phyloP scores from a whole-genome alignment of 1,140 invertebrate species.

The Atta texana region DNA sequence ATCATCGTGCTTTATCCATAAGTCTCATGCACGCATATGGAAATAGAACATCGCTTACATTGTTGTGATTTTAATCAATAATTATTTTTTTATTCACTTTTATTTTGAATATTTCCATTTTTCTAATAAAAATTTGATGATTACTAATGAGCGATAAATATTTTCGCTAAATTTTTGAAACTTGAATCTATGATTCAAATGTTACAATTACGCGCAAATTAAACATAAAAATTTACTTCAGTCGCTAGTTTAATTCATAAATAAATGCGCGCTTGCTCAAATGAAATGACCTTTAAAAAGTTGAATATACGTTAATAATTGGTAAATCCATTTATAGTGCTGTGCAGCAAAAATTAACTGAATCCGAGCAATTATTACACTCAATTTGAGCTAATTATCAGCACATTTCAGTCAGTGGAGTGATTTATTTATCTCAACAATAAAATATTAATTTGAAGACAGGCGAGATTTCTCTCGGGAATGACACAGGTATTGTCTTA shows the following conservation, averaged over 20 bases:
- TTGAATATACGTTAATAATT: slow-evolving; percentile 24
- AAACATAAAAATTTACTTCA: not conserved
- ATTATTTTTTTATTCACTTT: slow-evolving; percentile 35
- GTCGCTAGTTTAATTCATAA: slow-evolving; percentile 10
- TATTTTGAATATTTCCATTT: not conserved
- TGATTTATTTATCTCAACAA: slow-evolving; percentile 10
- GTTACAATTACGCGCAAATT: not conserved
- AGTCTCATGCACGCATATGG: not conserved
- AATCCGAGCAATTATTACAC: not conserved
- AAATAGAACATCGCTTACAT: slow-evolving; percentile 32
- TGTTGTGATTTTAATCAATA: not conserved
- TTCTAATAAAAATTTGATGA: not conserved
- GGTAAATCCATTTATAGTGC: not conserved
- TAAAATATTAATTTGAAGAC: slow-evolving; percentile 20
- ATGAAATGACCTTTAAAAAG: slow-evolving; percentile 2
- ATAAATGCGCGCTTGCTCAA: not conserved
- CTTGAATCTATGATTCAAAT: not conserved
- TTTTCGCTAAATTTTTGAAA: not conserved
- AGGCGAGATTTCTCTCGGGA: not conserved
- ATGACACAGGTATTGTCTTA: not conserved
- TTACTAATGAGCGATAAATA: not conserved
- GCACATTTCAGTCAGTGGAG: not conserved
- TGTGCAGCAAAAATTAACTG: slow-evolving; percentile 15
- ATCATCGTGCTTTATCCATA: not conserved
- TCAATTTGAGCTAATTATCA: slow-evolving; percentile 14